These are phyloP conservation scores for Drosophila santomea DNA, from an alignment of 1,140 invertebrate genomes.

Conservation along the genomic window DNA sequence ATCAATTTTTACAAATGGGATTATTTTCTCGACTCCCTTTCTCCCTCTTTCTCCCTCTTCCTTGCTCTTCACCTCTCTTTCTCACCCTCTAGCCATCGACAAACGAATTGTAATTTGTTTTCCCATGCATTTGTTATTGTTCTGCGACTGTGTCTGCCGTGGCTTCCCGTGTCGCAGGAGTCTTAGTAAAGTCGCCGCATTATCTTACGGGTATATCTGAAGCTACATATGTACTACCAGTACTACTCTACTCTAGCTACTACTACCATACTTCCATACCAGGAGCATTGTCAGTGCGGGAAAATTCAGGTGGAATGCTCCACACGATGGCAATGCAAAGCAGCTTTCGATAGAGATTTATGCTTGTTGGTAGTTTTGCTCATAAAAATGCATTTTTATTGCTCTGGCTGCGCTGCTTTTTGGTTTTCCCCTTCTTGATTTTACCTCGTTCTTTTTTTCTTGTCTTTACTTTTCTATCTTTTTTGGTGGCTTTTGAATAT, in stretches of 20 bases:
- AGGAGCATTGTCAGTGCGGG: not conserved
- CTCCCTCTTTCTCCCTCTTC: not conserved
- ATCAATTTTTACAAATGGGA: conserved; percentile 84
- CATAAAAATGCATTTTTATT: conserved; percentile 84
- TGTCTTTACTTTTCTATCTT: conserved; percentile 1
- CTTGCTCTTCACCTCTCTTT: not conserved
- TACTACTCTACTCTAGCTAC: not conserved
- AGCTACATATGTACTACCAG: conserved; percentile 42
- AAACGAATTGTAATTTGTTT: conserved; percentile 82
- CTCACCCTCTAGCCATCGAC: not conserved
- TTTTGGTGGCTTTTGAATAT: conserved; percentile 74
- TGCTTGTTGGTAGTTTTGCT: conserved; percentile 83
- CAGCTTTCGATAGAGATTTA: conserved; percentile 83
- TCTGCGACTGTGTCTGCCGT: conserved; percentile 41
- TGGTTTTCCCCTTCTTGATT: conserved; percentile 27
- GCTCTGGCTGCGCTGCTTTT: conserved; percentile 67
- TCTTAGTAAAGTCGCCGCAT: conserved; percentile 81
- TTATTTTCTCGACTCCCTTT: conserved; percentile 64
- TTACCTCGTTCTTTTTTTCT: not conserved
- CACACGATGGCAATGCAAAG: conserved; percentile 70
- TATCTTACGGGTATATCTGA: conserved; percentile 68
- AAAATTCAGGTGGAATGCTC: conserved; percentile 23
- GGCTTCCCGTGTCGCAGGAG: conserved; percentile 40
- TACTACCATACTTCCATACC: too few species aligned
- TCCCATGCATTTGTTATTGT: conserved; percentile 82